Evolutionary conservation across 2,797 vertebrate species (phyloP).

Genomic region (Acanthornis magna): DNA sequence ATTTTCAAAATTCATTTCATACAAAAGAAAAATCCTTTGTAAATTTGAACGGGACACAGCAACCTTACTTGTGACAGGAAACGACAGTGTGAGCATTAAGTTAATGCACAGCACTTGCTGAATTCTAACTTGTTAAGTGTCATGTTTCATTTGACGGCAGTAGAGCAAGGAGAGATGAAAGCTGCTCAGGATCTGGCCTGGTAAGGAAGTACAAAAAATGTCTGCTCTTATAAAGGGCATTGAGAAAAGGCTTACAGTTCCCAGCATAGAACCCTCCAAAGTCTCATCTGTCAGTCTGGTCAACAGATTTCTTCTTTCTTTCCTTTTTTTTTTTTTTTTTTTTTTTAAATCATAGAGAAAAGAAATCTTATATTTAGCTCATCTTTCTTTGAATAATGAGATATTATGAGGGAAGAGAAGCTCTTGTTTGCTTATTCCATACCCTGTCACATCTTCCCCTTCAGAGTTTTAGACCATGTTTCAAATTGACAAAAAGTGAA

Average conservation of each 20-base stretch:
- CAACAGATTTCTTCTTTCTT: not conserved
- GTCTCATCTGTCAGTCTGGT: not conserved
- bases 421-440: not conserved
- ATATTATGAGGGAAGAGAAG: not conserved
- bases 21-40: not conserved
- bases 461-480: not conserved
- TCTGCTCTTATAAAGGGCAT: rapidly evolving
- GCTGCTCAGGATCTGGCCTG: not conserved
- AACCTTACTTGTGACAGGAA: not conserved
- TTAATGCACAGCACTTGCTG: not conserved
- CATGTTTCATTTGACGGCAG: not conserved
- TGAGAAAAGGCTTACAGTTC: not conserved
- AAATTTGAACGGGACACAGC: not conserved
- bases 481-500: not conserved
- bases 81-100: not conserved
- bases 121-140: not conserved
- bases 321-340: not conserved
- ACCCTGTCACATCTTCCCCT: not conserved
- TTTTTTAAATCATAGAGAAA: not conserved
- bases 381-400: not conserved
- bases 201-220: not conserved
- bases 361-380: not conserved
- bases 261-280: no score
- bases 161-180: not conserved
- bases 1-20: not conserved